Base-by-base conservation (phyloP, 2,113 vertebrate genomes). In the Marmota monax region DNA sequence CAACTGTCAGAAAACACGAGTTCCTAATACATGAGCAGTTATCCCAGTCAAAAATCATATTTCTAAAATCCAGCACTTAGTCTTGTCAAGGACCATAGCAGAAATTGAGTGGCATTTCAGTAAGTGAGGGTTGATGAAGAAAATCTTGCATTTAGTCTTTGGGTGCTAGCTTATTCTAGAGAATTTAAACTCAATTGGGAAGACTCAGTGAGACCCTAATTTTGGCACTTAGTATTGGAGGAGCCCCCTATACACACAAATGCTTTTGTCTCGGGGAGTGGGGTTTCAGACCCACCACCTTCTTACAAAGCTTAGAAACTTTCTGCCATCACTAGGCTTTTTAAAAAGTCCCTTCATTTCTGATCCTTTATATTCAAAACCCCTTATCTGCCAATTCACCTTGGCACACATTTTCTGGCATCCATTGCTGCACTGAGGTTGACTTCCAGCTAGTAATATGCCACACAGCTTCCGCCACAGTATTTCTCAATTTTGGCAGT, bases 41-140 rank as follows among this genome's bases (percentile, higher is more conserved):
- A 78, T 88, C 25, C 29, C 45, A 84, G 83, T 2, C 9, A 65
- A 65, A 45, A 65, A 51, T 73, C 20, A 29, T 16, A n/a, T 90
- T 86, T 90, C 42, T 61, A 84, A 88, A 95, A 87, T 73, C 22
- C 1, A 94, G 34, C 45, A 87, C 20, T 95, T 74, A 70, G 63
- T 78, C 6, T 76, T 70, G 20, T 67, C 45, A 78, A 84, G 83
- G 65, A 65, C 20, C 16, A 0, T 5, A 17, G 29, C 11, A 70
- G 51, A 91, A 65, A 63, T 9, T 13, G 11, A 34, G 7, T 91
- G 63, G 3, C 77, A 42, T 51, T 14, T 73, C 20, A 73, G 4
- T 5, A 9, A 87, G 73, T 7, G 25, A 58, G 37, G 18, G 32
- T 34, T 65, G 34, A 48, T 77, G 37, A 51, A 48, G 63, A 79